Conservation (phyloP, 2,888 invertebrate species). For the Lasiommata megera region DNA sequence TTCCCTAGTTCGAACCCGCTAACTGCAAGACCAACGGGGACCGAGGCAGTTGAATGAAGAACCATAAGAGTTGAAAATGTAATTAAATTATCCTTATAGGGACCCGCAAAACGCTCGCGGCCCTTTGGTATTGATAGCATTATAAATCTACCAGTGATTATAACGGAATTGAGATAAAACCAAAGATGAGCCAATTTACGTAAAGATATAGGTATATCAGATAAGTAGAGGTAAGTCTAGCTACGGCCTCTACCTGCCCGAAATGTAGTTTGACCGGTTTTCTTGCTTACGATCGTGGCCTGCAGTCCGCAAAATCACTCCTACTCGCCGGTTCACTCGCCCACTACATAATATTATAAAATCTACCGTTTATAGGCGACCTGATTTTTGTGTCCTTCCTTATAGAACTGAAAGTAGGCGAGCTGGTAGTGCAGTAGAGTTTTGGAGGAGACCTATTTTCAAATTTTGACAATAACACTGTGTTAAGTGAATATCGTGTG, state of each 20-base stretch:
- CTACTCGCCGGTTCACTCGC: constrained; percentile 64
- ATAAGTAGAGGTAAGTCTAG: constrained; percentile 23
- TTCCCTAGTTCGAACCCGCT: too few relatives aligned
- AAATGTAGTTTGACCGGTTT: constrained; percentile 75
- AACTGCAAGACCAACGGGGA: too few relatives aligned
- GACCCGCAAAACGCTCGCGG: too few relatives aligned
- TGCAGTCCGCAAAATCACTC: constrained; percentile 69
- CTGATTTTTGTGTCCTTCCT: constrained; percentile 45
- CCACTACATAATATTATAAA: constrained; percentile 36
- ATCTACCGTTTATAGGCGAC: constrained; percentile 55
- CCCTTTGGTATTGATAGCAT: too few relatives aligned
- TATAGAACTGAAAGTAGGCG: constrained; percentile 27
- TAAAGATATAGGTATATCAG: background rate
- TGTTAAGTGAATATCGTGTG: background rate
- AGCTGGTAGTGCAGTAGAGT: background rate
- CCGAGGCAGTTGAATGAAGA: too few relatives aligned
- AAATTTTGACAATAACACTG: background rate
- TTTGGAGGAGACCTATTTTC: background rate
- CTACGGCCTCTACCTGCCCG: constrained; percentile 48
- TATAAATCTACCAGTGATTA: too few relatives aligned
- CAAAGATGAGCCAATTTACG: background rate
- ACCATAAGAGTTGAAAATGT: too few relatives aligned
- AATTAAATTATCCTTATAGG: too few relatives aligned
- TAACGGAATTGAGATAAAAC: too few relatives aligned
- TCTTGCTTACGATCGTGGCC: constrained; percentile 62